These are phyloP conservation scores for Globia sparganii DNA, from an alignment of 2,888 invertebrate genomes.

Conservation along the genomic window DNA sequence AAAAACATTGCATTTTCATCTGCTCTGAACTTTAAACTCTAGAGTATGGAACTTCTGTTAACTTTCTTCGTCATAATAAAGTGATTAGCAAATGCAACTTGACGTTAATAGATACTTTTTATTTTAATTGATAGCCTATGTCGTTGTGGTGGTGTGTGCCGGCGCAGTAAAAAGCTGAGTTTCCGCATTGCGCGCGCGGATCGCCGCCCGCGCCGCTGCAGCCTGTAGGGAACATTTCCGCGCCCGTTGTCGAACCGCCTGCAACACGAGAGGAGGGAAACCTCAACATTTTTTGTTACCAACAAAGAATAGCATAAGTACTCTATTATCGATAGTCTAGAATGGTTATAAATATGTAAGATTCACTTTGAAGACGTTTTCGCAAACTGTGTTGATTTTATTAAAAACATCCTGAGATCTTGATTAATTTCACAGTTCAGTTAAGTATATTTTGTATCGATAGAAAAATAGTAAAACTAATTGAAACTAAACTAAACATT, in stretches of 20 bases:
- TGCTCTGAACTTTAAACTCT: background rate
- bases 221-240: conserved; percentile 79
- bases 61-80: conserved; percentile 40
- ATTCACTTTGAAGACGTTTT: background rate
- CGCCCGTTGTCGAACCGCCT: conserved; percentile 70
- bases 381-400: background rate
- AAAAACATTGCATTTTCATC: conserved; percentile 16
- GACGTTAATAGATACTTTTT: conserved; percentile 49
- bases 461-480: background rate
- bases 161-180: conserved; percentile 74
- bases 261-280: conserved; percentile 74
- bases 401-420: background rate
- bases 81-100: conserved; percentile 39
- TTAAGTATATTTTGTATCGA: background rate
- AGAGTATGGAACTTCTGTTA: background rate
- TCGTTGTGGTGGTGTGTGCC: conserved; percentile 36
- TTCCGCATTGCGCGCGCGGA: conserved; percentile 81
- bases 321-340: background rate
- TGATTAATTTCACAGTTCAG: background rate
- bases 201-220: conserved; percentile 70
- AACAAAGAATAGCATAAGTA: background rate
- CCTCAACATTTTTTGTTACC: conserved; percentile 66
- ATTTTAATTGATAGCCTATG: conserved; percentile 58
- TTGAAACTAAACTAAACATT: background rate
- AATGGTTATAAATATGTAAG: background rate